Evolutionary conservation across 2,113 vertebrate genomes (phyloP).

Genomic region (Craseonycteris thonglongyai): DNA sequence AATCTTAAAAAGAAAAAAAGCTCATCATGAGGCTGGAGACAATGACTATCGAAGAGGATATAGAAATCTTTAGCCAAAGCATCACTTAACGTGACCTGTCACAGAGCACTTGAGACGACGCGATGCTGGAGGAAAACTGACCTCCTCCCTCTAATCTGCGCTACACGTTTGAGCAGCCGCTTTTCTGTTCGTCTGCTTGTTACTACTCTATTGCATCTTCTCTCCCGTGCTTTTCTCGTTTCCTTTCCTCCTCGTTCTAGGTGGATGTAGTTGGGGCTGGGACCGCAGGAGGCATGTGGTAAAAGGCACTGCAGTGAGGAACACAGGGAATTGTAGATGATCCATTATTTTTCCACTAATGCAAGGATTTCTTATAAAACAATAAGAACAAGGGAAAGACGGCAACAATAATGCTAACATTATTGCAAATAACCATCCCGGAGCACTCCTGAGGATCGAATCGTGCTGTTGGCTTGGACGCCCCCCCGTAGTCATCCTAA

Average conservation of each 20-base stretch:
- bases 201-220: neutral
- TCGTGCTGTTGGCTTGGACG: neutral
- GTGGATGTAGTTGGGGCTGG: neutral
- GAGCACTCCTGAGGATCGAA: neutral
- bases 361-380: neutral
- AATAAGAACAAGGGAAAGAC: neutral
- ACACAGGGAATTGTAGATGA: neutral
- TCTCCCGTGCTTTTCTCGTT: neutral
- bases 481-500: neutral
- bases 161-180: neutral
- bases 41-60: neutral
- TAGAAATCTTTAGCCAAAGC: neutral
- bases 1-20: too few relatives aligned
- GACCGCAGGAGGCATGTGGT: neutral
- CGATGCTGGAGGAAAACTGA: neutral
- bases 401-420: neutral
- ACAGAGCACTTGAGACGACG: neutral
- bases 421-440: neutral
- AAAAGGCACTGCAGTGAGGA: neutral
- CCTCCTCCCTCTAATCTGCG: neutral
- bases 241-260: neutral
- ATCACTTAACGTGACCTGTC: neutral
- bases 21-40: neutral
- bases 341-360: neutral
- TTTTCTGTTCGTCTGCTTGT: neutral